Evolutionary conservation across 2,113 vertebrate genomes (phyloP).

Genomic region (Crotophaga sulcirostris): DNA sequence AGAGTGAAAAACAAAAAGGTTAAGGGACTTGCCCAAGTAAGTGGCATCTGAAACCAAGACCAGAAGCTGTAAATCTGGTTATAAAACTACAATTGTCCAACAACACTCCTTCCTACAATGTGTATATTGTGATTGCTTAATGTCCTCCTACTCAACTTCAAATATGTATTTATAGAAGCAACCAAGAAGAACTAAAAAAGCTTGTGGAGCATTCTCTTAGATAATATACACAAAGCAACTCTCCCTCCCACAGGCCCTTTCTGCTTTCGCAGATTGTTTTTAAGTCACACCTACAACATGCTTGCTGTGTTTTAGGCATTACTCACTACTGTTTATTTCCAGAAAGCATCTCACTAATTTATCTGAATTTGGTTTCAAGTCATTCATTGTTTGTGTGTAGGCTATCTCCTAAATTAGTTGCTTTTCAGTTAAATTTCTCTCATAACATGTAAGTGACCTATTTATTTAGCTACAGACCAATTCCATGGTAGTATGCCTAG

Average conservation of each 20-base stretch:
- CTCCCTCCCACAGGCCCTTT: conserved; percentile 51
- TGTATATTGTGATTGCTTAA: conserved; percentile 12
- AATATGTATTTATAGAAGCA: conserved; percentile 20
- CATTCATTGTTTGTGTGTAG: neutral
- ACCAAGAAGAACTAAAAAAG: neutral
- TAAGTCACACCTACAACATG: neutral
- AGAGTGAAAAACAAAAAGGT: neutral
- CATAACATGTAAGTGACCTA: conserved; percentile 6
- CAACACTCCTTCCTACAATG: neutral
- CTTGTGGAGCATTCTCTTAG: conserved; percentile 13
- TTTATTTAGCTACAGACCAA: neutral
- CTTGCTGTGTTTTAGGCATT: conserved; percentile 48
- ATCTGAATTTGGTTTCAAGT: conserved; percentile 62
- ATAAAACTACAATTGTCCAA: neutral
- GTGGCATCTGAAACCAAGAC: neutral
- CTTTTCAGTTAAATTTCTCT: conserved; percentile 38
- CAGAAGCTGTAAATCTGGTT: neutral
- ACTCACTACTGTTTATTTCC: conserved; percentile 60
- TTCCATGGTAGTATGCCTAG: neutral
- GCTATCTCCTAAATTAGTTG: conserved; percentile 35
- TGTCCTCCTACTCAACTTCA: conserved; percentile 58
- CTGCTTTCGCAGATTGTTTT: conserved; percentile 60
- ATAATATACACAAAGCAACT: neutral
- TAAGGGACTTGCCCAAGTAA: conserved; percentile 26
- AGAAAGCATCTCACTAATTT: conserved; percentile 56